These are phyloP conservation scores for Zosterops hypoxanthus DNA, from an alignment of 2,113 vertebrate species.

Conservation along the genomic window DNA sequence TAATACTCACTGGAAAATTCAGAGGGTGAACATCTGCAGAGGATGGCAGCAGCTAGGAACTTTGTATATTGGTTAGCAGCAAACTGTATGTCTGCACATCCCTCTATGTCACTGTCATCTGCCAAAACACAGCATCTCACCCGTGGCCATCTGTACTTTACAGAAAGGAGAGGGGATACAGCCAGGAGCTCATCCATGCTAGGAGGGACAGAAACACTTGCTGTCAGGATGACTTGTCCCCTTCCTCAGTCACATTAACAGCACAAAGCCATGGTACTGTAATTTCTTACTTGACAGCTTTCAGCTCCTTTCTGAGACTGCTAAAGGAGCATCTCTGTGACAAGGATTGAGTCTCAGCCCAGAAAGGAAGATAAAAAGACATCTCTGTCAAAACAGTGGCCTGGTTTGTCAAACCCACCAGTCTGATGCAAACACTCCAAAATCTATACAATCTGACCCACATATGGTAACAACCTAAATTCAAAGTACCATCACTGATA, in stretches of 20 bases:
- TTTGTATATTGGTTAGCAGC: neutral
- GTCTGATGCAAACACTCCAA: neutral
- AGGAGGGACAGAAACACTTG: neutral
- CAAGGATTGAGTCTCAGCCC: neutral
- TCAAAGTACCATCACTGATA: neutral
- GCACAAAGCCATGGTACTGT: accelerated
- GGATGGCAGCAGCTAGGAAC: neutral
- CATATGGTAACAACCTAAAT: neutral
- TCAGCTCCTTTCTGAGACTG: neutral
- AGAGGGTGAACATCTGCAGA: neutral
- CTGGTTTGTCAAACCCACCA: neutral
- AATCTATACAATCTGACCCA: neutral
- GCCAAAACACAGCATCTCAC: neutral
- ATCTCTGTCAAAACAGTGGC: neutral
- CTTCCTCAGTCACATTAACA: neutral
- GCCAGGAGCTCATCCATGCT: accelerated
- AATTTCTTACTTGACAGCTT: neutral
- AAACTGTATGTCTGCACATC: neutral
- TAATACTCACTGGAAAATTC: neutral
- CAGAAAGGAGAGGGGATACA: neutral
- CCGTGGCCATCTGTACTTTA: accelerated
- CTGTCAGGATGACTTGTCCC: neutral
- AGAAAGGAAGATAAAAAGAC: neutral
- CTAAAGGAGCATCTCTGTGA: neutral
- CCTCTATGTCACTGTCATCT: neutral